phyloP scores from a whole-genome alignment of 2,113 vertebrate species.

The Nymphicus hollandicus region DNA sequence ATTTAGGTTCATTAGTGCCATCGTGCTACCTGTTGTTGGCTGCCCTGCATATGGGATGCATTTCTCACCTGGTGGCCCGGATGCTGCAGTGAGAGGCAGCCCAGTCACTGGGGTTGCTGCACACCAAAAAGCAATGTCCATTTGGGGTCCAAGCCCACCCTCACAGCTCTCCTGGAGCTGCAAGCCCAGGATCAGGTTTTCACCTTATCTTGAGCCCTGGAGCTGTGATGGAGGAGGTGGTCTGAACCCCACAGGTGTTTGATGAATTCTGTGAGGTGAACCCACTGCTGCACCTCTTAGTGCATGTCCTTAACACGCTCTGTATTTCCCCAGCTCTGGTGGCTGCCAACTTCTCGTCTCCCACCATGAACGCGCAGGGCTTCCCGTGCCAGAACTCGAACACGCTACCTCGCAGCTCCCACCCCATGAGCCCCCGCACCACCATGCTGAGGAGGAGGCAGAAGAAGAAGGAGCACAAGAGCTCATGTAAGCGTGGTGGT shows the following conservation, averaged over 20 bases:
- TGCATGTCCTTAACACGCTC: accelerated
- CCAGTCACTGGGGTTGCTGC: not conserved
- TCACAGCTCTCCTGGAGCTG: not conserved
- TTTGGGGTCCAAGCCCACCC: not conserved
- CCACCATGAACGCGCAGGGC: conserved; percentile 82
- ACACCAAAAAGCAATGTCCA: not conserved
- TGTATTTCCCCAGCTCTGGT: conserved; percentile 80
- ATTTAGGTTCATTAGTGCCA: not conserved
- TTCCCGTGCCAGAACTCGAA: conserved; percentile 87
- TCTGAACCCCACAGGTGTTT: not conserved
- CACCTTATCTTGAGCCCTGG: not conserved
- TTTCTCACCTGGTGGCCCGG: not conserved
- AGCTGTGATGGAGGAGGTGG: not conserved
- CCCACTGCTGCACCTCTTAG: not conserved
- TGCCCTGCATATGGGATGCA: not conserved
- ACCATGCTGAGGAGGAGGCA: conserved; percentile 83
- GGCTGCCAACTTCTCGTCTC: conserved; percentile 88
- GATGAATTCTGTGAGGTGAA: not conserved
- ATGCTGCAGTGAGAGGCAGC: not conserved
- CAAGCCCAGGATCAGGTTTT: not conserved
- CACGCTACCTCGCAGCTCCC: conserved; percentile 82
- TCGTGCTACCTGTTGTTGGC: not conserved
- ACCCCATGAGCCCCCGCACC: conserved; percentile 87
- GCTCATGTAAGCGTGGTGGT: conserved; percentile 79
- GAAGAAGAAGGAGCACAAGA: conserved; percentile 90